Evolutionary conservation across 2,888 invertebrate genomes (phyloP).

Genomic region (Drosophila cognata): DNA sequence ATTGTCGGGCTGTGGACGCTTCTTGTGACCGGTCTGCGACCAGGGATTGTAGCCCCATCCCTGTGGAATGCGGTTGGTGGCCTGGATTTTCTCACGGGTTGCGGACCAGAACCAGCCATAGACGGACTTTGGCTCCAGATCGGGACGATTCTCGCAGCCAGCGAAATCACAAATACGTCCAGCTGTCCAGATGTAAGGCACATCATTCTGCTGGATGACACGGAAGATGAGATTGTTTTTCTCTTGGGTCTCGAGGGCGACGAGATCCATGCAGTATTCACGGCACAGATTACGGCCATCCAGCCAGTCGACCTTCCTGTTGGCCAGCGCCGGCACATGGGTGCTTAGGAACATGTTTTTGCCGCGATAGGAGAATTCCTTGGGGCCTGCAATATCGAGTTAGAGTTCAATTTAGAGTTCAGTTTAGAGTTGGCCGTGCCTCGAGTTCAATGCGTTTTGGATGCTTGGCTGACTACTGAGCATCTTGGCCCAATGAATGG

Average conservation of each 20-base stretch:
- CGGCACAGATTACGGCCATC: slow-evolving; percentile 96
- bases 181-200: slow-evolving; percentile 97
- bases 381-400: slow-evolving; percentile 89
- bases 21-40: slow-evolving; percentile 96
- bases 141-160: slow-evolving; percentile 94
- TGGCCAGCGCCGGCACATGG: slow-evolving; percentile 91
- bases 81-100: slow-evolving; percentile 93
- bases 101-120: slow-evolving; percentile 98
- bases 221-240: slow-evolving; percentile 96
- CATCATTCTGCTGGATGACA: slow-evolving; percentile 94
- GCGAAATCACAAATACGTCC: slow-evolving; percentile 97
- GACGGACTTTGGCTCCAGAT: slow-evolving; percentile 93
- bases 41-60: slow-evolving; percentile 92
- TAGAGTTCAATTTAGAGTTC: slow-evolving; percentile 18
- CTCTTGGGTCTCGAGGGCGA: slow-evolving; percentile 94
- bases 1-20: slow-evolving; percentile 94
- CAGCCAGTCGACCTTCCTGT: slow-evolving; percentile 94
- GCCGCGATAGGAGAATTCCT: slow-evolving; percentile 94
- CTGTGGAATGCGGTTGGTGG: slow-evolving; percentile 89
- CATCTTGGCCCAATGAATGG: slow-evolving; percentile 45
- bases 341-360: slow-evolving; percentile 95
- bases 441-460: slow-evolving; percentile 23
- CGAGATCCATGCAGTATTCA: slow-evolving; percentile 97
- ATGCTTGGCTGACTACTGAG: slow-evolving; percentile 19
- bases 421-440: slow-evolving; percentile 21